Evolutionary conservation across 2,888 invertebrate genomes (phyloP), one percentile per base, ranked within the genome.

Genomic region (Agonopterix arenella): DNA sequence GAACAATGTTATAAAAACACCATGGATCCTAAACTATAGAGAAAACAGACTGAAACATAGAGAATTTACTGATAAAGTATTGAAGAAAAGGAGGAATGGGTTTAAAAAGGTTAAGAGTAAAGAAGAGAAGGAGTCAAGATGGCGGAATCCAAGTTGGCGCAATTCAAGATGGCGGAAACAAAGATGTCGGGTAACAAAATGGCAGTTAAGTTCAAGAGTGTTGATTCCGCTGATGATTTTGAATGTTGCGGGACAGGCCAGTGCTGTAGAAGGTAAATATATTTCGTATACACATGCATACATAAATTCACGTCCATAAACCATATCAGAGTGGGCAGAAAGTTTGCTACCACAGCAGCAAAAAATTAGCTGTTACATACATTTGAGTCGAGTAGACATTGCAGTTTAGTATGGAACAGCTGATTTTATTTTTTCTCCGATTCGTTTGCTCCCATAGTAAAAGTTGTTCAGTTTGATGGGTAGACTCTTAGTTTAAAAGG

Each of bases 211-310:
- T 46, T 61, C 70, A 7, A 60, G 61, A 36, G 58, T 83, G 38
- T 51, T 88, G 40, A 68, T 84, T 11, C 76, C 82, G 51, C 54
- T 89, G 37, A 68, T 86, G 50, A 70, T 86, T 59, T 62, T 86
- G 41, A 84, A 85, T 61, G 64, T 83, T 1, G 65, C 75, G 28
- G 75, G 76, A 8, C 64, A 68, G 16, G 66, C 68, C 9, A 60
- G 60, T 45, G 80, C 77, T 18, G 80, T 59, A 2, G 81, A 77
- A 67, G 68, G 78, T 78, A 64, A 64, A 55, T 57, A 1, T 28
- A 7, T 28, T 28, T 28, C 28, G 5, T 28, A 28, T 28, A 40
- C 38, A 13, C 28, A 28, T 18, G 18, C 2, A 4, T 7, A 4
- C 7, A 28, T 28, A 28, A 28, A 28, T 4, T 18, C 4, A 28